A percentile compares a stretch with the other conserved stretches of the same genome.
These are phyloP conservation scores for Helicoverpa assulta DNA, from an alignment of 2,888 invertebrate genomes.

Conservation along the genomic window DNA sequence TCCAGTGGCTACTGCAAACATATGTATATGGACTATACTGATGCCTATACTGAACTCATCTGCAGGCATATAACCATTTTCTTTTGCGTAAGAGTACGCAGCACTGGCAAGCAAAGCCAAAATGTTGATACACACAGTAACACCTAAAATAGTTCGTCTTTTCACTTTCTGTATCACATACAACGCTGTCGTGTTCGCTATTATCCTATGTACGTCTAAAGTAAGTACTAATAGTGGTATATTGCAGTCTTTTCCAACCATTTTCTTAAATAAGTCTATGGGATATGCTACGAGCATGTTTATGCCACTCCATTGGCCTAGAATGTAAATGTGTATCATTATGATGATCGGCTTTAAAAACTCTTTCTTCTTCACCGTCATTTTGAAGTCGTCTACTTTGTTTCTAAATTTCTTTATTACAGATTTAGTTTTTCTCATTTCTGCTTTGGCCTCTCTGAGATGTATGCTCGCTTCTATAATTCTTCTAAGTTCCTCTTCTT, in stretches of 20 bases:
- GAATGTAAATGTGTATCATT: constrained; percentile 77
- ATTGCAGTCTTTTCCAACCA: constrained; percentile 71
- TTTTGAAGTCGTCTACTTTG: constrained; percentile 67
- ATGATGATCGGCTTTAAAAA: constrained; percentile 79
- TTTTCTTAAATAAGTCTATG: constrained; percentile 74
- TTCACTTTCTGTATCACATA: constrained; percentile 80
- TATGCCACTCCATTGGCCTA: constrained; percentile 79
- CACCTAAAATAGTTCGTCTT: constrained; percentile 76
- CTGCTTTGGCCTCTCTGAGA: constrained; percentile 68
- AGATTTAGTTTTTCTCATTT: constrained; percentile 62
- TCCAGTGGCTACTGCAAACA: constrained; percentile 89
- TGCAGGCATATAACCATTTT: constrained; percentile 62
- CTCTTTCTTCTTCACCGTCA: constrained; percentile 73
- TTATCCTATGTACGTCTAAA: constrained; percentile 77
- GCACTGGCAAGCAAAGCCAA: constrained; percentile 72
- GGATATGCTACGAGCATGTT: constrained; percentile 77
- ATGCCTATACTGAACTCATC: constrained; percentile 75
- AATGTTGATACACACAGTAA: constrained; percentile 72
- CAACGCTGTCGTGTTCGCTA: constrained; percentile 76
- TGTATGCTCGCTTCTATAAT: constrained; percentile 75
- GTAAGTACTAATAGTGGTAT: constrained; percentile 77
- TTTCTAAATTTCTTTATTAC: constrained; percentile 63
- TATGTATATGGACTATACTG: constrained; percentile 79
- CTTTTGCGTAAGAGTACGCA: constrained; percentile 73
- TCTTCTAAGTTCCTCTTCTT: constrained; percentile 77